Evolutionary conservation across 2,113 vertebrate genomes (phyloP).

Genomic region (Pelodiscus sinensis): DNA sequence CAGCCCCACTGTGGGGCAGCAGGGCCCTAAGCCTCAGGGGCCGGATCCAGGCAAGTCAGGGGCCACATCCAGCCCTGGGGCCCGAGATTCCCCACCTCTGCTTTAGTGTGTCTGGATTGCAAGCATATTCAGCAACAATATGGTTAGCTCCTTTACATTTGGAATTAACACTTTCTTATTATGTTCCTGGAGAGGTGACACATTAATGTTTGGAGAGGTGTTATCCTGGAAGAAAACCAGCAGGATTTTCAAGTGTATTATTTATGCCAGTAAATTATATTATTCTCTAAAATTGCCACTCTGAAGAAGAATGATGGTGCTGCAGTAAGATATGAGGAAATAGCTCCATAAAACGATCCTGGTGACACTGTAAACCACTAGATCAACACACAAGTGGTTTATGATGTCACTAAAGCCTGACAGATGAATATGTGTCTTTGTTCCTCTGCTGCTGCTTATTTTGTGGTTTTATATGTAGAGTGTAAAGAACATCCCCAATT

Average conservation of each 20-base stretch:
- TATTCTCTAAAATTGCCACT: neutral
- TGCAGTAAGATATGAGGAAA: neutral
- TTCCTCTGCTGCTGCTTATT: no score
- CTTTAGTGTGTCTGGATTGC: neutral
- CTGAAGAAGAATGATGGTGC: neutral
- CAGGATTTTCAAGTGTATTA: rapidly evolving
- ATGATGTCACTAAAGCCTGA: neutral
- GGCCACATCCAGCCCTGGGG: no score
- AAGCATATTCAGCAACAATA: neutral
- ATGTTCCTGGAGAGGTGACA: neutral
- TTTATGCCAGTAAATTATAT: rapidly evolving
- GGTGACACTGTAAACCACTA: neutral
- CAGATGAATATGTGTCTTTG: neutral
- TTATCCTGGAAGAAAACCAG: no score
- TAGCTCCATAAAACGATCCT: neutral
- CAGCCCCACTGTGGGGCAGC: no score
- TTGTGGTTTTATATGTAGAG: neutral
- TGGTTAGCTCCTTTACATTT: neutral
- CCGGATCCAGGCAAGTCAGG: no score
- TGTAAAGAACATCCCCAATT: neutral
- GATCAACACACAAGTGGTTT: neutral
- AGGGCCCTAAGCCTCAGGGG: no score
- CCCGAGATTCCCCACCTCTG: no score
- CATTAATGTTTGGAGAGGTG: neutral
- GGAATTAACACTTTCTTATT: neutral